phyloP scores from a whole-genome alignment of 2,113 vertebrate genomes.

The Dipodomys ordii region DNA sequence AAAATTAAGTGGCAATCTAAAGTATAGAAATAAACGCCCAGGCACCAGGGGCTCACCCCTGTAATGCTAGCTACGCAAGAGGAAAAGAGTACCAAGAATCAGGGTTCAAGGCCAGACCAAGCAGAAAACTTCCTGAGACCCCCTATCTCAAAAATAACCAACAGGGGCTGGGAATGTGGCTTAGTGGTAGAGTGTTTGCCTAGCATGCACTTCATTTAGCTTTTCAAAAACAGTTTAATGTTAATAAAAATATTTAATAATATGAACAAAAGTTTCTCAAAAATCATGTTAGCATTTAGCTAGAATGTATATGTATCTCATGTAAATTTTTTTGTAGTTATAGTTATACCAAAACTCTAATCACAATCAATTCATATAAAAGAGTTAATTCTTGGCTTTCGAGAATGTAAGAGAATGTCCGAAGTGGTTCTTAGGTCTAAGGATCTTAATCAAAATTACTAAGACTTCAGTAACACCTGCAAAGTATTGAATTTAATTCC shows the following conservation, averaged over 20 bases:
- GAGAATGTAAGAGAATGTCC: not conserved
- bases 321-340: not conserved
- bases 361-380: not conserved
- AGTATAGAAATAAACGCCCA: not conserved
- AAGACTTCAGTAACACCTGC: not conserved
- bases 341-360: constrained; percentile 9
- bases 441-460: not conserved
- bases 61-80: too few species aligned
- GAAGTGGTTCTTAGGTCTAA: not conserved
- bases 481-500: not conserved
- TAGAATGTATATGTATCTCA: not conserved
- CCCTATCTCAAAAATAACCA: too few species aligned
- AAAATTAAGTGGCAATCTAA: not conserved
- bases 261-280: constrained; percentile 74
- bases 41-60: too few species aligned
- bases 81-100: too few species aligned
- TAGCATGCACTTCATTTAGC: too few species aligned
- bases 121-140: too few species aligned
- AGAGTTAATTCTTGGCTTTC: not conserved
- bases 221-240: constrained; percentile 22
- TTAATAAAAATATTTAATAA: constrained; percentile 66
- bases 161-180: too few species aligned
- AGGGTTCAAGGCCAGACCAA: too few species aligned
- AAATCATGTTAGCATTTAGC: constrained; percentile 74
- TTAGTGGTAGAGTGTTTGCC: too few species aligned